Percentiles rank a stretch among this genome's conserved stretches.
Conservation (phyloP, 2,888 invertebrate genomes). For the Microchrysa polita region DNA sequence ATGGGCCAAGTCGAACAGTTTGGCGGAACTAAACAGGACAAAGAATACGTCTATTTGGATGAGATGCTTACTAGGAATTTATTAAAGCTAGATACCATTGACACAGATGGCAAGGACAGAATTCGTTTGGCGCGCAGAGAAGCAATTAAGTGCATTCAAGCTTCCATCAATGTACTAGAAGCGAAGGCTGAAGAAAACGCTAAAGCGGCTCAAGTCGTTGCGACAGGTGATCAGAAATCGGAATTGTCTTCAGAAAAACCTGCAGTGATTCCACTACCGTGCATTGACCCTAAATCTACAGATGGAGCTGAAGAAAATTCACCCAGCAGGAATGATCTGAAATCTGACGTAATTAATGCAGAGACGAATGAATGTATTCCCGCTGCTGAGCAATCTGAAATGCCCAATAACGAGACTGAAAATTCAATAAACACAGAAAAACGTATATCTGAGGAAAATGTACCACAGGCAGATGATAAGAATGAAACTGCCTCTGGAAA, state of each 20-base stretch:
- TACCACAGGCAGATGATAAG: neutral
- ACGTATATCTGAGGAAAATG: neutral
- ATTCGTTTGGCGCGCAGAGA: constrained; percentile 87
- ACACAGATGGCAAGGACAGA: constrained; percentile 90
- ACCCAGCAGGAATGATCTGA: neutral
- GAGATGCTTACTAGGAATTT: constrained; percentile 96
- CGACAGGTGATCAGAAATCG: constrained; percentile 23
- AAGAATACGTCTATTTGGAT: constrained; percentile 85
- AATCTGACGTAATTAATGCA: neutral
- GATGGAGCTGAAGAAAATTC: neutral
- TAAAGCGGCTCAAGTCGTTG: constrained; percentile 38
- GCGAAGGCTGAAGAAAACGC: constrained; percentile 71
- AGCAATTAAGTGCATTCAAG: constrained; percentile 88
- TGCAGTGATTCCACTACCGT: neutral
- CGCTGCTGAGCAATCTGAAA: neutral
- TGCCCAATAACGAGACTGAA: neutral
- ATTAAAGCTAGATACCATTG: constrained; percentile 89
- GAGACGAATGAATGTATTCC: neutral
- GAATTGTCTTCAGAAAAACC: neutral
- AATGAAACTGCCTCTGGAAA: neutral
- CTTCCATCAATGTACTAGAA: constrained; percentile 86
- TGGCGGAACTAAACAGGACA: constrained; percentile 72
- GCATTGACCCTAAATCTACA: neutral
- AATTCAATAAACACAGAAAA: neutral
- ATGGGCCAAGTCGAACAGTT: constrained; percentile 81